phyloP scores from a whole-genome alignment of 2,113 vertebrate genomes.

The Gymnarchus niloticus region DNA sequence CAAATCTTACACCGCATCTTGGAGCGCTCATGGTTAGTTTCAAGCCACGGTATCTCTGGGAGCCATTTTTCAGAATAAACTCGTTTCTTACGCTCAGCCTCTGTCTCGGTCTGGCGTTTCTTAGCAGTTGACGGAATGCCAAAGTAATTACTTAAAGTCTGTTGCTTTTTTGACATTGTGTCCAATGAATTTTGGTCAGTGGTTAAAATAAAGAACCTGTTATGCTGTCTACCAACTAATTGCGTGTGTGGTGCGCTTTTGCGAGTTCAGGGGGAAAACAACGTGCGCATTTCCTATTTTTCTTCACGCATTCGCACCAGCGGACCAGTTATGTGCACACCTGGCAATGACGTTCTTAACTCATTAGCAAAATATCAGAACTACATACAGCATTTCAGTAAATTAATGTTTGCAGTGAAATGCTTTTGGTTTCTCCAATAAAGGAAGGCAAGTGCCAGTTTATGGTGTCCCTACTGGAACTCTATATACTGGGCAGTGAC shows the following conservation, averaged over 20 bases:
- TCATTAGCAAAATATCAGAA: neutral
- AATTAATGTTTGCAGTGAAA: neutral
- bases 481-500: neutral
- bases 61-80: neutral
- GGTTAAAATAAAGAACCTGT: too few species aligned
- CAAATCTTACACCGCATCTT: constrained; percentile 26
- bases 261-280: neutral
- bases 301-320: neutral
- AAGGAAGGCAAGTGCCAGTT: neutral
- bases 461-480: neutral
- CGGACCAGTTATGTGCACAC: neutral
- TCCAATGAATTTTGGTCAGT: neutral
- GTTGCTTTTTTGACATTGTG: neutral
- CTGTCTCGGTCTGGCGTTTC: neutral
- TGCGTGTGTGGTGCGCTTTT: neutral
- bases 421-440: neutral
- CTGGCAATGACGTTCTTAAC: neutral
- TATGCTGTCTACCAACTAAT: neutral
- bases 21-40: neutral
- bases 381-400: neutral
- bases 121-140: neutral
- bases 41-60: neutral
- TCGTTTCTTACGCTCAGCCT: neutral
- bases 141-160: neutral
- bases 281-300: neutral